Conservation (phyloP, 2,888 invertebrate genomes). For the Aleiodes leptofemur region DNA sequence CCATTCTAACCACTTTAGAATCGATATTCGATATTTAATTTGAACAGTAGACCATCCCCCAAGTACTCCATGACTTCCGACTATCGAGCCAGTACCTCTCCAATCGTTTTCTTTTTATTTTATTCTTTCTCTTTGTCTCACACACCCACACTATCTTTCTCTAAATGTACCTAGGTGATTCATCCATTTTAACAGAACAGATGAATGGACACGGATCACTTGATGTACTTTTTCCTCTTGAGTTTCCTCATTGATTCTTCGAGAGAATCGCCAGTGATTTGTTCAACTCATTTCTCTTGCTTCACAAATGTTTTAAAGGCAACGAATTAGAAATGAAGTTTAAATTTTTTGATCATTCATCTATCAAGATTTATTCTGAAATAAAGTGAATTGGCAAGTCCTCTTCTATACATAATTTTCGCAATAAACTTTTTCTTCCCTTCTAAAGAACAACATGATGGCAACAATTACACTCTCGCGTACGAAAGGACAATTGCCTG, state of each 20-base stretch:
- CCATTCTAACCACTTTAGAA: slow-evolving; percentile 52
- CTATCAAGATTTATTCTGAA: too few species aligned
- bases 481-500: too few species aligned
- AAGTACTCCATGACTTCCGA: slow-evolving; percentile 34
- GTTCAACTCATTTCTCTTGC: background rate
- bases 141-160: background rate
- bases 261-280: background rate
- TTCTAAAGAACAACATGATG: too few species aligned
- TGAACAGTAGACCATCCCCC: slow-evolving; percentile 55
- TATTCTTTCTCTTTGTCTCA: background rate
- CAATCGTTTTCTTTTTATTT: slow-evolving; percentile 16
- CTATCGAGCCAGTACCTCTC: slow-evolving; percentile 45
- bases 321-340: background rate
- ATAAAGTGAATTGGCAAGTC: too few species aligned
- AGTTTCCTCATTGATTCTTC: background rate
- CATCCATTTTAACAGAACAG: slow-evolving; percentile 22
- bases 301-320: background rate
- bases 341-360: too few species aligned
- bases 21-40: slow-evolving; percentile 68
- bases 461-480: too few species aligned
- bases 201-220: slow-evolving; percentile 24
- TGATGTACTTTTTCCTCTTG: slow-evolving; percentile 17
- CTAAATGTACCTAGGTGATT: background rate
- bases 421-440: too few species aligned
- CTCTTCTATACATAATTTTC: too few species aligned